Evolutionary conservation across 2,888 invertebrate genomes (phyloP).

Genomic region (Hydroisotoma schaefferi): DNA sequence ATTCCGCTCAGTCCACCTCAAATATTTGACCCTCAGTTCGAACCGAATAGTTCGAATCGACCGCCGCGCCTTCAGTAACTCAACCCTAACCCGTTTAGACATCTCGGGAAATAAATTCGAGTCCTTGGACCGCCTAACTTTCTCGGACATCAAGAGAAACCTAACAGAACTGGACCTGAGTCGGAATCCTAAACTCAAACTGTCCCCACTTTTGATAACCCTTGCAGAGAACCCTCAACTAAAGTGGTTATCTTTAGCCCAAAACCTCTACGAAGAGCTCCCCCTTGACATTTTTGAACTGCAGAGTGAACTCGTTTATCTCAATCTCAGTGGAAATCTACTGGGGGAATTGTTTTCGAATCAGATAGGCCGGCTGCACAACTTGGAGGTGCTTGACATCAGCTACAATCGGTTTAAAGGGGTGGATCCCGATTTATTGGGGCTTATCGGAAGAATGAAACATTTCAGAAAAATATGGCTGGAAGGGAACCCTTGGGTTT

Average conservation of each 20-base stretch:
- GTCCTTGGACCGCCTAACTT: constrained; percentile 37
- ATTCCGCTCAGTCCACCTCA: constrained; percentile 53
- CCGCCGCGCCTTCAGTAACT: constrained; percentile 69
- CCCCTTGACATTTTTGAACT: constrained; percentile 61
- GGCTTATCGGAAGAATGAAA: constrained; percentile 56
- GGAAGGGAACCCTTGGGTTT: constrained; percentile 65
- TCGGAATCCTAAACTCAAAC: constrained; percentile 52
- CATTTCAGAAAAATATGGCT: constrained; percentile 52
- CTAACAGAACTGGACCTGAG: constrained; percentile 48
- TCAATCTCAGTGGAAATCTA: constrained; percentile 72
- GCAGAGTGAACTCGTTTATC: constrained; percentile 60
- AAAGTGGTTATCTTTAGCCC: constrained; percentile 60
- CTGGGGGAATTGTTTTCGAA: constrained; percentile 60
- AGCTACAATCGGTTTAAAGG: constrained; percentile 69
- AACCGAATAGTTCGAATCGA: constrained; percentile 73
- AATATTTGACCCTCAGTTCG: constrained; percentile 62
- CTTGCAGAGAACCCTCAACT: constrained; percentile 57
- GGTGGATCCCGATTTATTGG: constrained; percentile 60
- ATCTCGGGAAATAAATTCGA: constrained; percentile 63
- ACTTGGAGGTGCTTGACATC: constrained; percentile 52
- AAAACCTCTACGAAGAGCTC: constrained; percentile 59
- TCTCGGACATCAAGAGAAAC: constrained; percentile 41
- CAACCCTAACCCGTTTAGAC: constrained; percentile 66
- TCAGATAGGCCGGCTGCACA: constrained; percentile 58
- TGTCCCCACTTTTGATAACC: constrained; percentile 57